Base-by-base conservation (phyloP, 2,113 vertebrate genomes). In the Elgaria multicarinata region DNA sequence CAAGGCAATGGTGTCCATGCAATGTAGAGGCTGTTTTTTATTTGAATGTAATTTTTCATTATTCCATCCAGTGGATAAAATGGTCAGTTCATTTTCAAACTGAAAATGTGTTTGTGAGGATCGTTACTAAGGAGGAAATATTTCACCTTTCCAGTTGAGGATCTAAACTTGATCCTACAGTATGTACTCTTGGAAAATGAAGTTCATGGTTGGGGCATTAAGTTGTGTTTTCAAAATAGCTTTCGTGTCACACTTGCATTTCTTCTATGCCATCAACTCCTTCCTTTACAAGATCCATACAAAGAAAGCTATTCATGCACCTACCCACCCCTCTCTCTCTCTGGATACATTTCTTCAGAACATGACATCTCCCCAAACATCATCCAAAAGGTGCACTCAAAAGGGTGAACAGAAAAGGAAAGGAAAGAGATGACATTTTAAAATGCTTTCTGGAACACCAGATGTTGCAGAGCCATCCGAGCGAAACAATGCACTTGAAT, bases 401-500 rank as follows among this genome's bases (percentile, higher is more conserved):
- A 87, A 81, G 89, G 89, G 84, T 76, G 86, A 92, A 81, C 87
- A 90, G 93, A 92, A 92, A 92, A 0, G 7, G 46, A 72, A 90
- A 88, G 93, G 87, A 87, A n/a, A n/a, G 92, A 92, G 85, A 89
- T 95, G 93, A 95, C 92, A 95, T 92, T 91, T 93, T 92, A 93
- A 94, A 92, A 95, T 75, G 83, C 88, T 94, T 97, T 94, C 89
- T 93, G 91, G 95, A 96, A 94, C 90, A 94, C 89, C 94, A 95
- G 94, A 96, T 95, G 95, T 95, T 96, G 81, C 79, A 93, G 90
- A 95, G 93, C 91, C 90, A 92, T 95, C 91, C 1, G 90, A 94
- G 89, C 90, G 72, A 92, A 96, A 96, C 89, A 96, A 96, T 94
- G 89, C 90, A 95, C 93, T 90, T 79, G 74, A 96, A 94, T 93